These are phyloP conservation scores for Eunapius fragilis DNA, from an alignment of 37 sponge, comb jelly and placozoan species.

Conservation along the genomic window DNA sequence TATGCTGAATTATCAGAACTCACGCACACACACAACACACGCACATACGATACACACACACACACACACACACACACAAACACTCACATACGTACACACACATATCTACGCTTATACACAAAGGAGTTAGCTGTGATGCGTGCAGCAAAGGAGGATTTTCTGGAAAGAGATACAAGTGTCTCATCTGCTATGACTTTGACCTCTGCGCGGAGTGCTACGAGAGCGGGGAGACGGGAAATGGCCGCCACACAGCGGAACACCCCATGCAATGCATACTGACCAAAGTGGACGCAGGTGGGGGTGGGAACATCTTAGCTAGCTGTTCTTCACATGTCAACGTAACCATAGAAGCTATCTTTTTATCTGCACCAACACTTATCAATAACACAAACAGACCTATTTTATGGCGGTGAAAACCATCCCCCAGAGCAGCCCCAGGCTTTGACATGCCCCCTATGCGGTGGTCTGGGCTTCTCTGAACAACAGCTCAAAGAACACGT, in stretches of 20 bases:
- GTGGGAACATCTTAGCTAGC: too few relatives aligned
- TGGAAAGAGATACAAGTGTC: constrained; percentile 94
- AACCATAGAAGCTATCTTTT: too few relatives aligned
- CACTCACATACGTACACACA: constrained; percentile 8
- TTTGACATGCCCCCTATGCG: constrained; percentile 91
- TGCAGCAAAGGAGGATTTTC: constrained; percentile 88
- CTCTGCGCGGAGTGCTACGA: constrained; percentile 89
- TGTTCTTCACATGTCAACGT: too few relatives aligned
- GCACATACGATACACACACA: not conserved
- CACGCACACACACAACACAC: not conserved
- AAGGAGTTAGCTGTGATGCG: constrained; percentile 94
- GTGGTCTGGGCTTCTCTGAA: constrained; percentile 83
- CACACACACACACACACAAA: constrained; percentile 14
- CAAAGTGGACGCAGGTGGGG: constrained; percentile 79
- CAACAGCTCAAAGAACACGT: constrained; percentile 82
- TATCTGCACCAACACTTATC: too few relatives aligned
- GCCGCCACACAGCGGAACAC: constrained; percentile 69
- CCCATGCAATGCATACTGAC: constrained; percentile 96
- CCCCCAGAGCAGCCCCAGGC: constrained; percentile 74
- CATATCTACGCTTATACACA: not conserved
- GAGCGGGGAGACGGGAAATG: constrained; percentile 65
- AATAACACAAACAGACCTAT: constrained; percentile 82
- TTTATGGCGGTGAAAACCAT: constrained; percentile 85
- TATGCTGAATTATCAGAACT: too few relatives aligned
- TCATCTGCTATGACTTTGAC: constrained; percentile 94